Evolutionary conservation across 2,888 invertebrate species (phyloP), one percentile per base, ranked within the genome.

Genomic region (Chymomyza caudatula): DNA sequence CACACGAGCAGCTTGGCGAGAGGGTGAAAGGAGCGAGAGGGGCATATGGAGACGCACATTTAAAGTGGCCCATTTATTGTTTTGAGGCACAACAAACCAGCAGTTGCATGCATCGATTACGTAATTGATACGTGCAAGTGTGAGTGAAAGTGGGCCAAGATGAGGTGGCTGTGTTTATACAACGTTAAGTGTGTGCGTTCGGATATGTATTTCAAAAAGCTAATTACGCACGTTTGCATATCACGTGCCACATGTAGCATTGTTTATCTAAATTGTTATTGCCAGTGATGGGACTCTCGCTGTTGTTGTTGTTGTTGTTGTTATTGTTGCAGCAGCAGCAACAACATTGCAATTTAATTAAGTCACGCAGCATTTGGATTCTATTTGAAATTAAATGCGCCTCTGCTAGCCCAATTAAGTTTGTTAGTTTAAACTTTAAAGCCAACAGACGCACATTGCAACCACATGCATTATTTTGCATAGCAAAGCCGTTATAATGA

Each of bases 311-410:
- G 47, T 47, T 15, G 47, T 47, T 47, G 44, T 47, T 47, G 47
- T 15, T 19, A 13, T 47, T 49, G 62, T 8, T 44, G 22, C 19
- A 69, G 56, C 25, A 25, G 49, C 76, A 51, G 60, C 71, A 51
- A 29, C 19, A 37, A 43, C 74, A 84, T 76, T 74, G 77, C 73
- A 78, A 86, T 84, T 81, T 86, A 86, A 82, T 86, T 86, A 81
- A 82, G 82, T 86, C 82, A 82, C 82, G 82, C 86, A 82, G 70
- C 70, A 85, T 81, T 73, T 83, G 76, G 76, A 85, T 77, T 73
- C 56, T n/a, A 43, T 71, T 75, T 85, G 76, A 71, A 80, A 83
- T 77, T 80, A 66, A 77, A 76, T 70, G 69, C 66, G 56, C 63
- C 43, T 15, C 13, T 2, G 3, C 29, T 37, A 11, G 11, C 3